Evolutionary conservation across 2,888 invertebrate genomes (phyloP).

Genomic region (Brachypalpus laphriformis): DNA sequence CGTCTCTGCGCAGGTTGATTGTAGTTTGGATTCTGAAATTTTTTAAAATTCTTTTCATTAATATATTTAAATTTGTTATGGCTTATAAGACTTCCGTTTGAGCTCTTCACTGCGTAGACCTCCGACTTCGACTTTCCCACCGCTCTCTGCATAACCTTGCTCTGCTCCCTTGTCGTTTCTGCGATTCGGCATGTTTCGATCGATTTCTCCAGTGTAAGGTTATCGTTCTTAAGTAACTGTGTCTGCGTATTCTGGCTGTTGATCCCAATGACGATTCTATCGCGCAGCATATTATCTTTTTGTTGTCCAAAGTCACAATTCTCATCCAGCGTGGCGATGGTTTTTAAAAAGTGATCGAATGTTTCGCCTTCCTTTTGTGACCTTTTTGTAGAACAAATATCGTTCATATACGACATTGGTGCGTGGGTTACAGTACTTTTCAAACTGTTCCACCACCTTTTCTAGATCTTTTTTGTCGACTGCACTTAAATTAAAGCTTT

Average conservation of each 20-base stretch:
- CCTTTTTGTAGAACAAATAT: neutral
- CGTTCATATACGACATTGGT: constrained; percentile 1
- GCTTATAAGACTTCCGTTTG: no score
- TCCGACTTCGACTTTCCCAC: no score
- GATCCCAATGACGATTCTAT: constrained; percentile 8
- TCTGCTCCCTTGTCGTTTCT: neutral
- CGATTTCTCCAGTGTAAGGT: neutral
- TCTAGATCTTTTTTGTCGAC: neutral
- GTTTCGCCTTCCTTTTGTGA: neutral
- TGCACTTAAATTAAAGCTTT: constrained; percentile 14
- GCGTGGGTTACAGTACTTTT: neutral
- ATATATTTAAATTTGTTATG: no score
- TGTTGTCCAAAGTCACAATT: no score
- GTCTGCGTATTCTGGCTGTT: neutral
- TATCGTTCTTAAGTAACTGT: neutral
- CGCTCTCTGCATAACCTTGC: no score
- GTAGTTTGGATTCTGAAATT: no score
- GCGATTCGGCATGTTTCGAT: constrained; percentile 12
- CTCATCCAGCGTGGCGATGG: constrained; percentile 4
- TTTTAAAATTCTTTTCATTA: neutral
- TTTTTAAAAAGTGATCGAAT: constrained; percentile 7
- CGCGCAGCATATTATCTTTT: constrained; percentile 18
- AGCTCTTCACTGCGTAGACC: no score
- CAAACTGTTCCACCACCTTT: constrained; percentile 11
- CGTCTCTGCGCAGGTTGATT: no score